Conservation (phyloP, 2,888 invertebrate species). For the Mimachlamys varia region DNA sequence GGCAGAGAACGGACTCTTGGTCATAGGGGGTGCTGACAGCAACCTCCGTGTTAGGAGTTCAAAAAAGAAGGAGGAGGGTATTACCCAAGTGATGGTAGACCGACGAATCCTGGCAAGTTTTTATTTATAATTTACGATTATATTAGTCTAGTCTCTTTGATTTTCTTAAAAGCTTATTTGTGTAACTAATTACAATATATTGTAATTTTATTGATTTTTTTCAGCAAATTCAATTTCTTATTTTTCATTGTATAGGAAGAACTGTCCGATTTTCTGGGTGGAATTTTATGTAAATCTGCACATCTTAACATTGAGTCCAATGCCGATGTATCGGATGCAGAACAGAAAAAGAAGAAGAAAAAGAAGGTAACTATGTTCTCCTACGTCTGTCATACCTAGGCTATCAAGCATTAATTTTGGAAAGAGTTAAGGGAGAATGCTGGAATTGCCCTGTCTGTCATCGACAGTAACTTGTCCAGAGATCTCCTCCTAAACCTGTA, state of each 20-base stretch:
- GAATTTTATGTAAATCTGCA: slow-evolving; percentile 74
- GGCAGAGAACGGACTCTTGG: slow-evolving; percentile 89
- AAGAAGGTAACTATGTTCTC: slow-evolving; percentile 42
- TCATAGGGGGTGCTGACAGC: slow-evolving; percentile 92
- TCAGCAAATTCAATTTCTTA: background rate
- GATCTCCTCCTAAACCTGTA: no score
- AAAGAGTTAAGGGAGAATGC: no score
- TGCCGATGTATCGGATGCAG: slow-evolving; percentile 63
- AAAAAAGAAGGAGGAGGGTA: slow-evolving; percentile 88
- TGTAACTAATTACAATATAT: background rate
- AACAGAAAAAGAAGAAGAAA: slow-evolving; percentile 59
- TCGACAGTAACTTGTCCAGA: no score
- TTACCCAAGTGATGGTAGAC: slow-evolving; percentile 92
- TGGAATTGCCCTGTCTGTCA: no score
- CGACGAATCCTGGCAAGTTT: slow-evolving; percentile 86
- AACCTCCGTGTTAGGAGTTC: slow-evolving; percentile 87
- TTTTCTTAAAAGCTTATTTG: background rate
- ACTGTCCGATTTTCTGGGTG: slow-evolving; percentile 81
- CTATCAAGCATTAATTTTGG: background rate
- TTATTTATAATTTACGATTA: no score
- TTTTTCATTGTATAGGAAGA: slow-evolving; percentile 76
- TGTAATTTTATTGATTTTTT: no score
- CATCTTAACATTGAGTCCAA: slow-evolving; percentile 56
- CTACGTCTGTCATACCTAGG: no score
- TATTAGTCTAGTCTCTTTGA: background rate